Evolutionary conservation across 2,113 vertebrate genomes (phyloP), one percentile per base, ranked within the genome.

Genomic region (Phalacrocorax carbo): DNA sequence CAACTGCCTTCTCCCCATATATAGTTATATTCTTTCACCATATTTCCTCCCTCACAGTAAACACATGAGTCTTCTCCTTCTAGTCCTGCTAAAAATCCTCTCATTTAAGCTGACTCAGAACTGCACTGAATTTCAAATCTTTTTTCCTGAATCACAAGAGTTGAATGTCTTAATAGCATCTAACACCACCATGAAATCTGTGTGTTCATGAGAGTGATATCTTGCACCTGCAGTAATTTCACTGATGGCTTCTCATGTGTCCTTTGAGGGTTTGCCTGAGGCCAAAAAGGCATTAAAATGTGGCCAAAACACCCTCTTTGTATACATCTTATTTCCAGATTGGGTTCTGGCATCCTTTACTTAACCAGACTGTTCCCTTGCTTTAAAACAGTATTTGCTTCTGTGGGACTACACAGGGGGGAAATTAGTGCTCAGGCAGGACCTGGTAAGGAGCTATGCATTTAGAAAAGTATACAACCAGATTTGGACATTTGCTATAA

Each of bases 151-250:
- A 75, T 89, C 69, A 79, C 42, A 76, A 76, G 27, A 76, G n/a
- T 3, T 58, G 9, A 55, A 88, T 81, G 15, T 38, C 72, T 92
- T 83, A 46, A 79, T 29, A 86, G 52, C 13, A 57, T 71, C 58
- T 73, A 64, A 83, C 82, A 78, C 10, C 48, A 83, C 76, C 57
- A 49, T 46, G 48, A 96, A 90, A 93, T 77, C 60, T 64, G 5
- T 51, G 21, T 71, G 51, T 86, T 92, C 68, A 73, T 54, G 29
- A 51, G 55, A 73, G 55, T 0, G 2, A 51, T 66, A 90, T 73
- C 58, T 78, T 95, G 90, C 96, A 96, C 94, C 93, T 96, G 90
- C 88, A 70, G 84, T 80, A 82, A 86, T 95, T 93, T 94, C 79
- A 92, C 69, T 88, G 85, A 83, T 93, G 64, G 51, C 40, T 93